A percentile compares a stretch with the other conserved stretches of the same genome.
phyloP scores from a whole-genome alignment of 2,113 vertebrate species.

The Aspidoscelis tigris region DNA sequence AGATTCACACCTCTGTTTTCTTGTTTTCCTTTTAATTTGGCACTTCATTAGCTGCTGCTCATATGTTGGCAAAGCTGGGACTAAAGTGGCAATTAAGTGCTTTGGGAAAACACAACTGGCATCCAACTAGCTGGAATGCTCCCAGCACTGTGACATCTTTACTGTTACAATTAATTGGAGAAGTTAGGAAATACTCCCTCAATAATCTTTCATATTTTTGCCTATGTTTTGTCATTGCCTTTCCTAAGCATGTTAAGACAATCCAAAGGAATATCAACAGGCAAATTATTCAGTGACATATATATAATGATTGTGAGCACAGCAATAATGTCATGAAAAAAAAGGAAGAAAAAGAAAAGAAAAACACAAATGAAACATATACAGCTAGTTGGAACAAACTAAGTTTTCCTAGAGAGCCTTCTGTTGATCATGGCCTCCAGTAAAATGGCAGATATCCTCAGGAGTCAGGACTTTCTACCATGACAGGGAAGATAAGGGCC shows the following conservation, averaged over 20 bases:
- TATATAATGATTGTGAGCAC: conserved; percentile 4
- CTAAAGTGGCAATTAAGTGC: conserved; percentile 7
- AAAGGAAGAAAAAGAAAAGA: neutral
- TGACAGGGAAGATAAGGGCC: no score
- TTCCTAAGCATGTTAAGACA: conserved; percentile 8
- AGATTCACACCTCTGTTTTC: neutral
- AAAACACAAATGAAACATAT: neutral
- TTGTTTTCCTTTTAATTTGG: neutral
- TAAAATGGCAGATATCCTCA: no score
- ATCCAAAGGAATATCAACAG: neutral
- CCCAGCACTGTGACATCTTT: neutral
- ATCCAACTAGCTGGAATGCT: neutral
- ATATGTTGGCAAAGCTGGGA: neutral
- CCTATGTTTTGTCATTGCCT: neutral
- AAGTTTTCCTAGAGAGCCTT: no score
- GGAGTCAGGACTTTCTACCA: no score
- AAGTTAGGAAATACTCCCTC: conserved; percentile 7
- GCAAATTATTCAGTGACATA: neutral
- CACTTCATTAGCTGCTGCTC: neutral
- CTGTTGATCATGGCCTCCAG: no score
- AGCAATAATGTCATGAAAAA: neutral
- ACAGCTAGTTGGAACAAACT: no score
- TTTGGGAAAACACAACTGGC: conserved; percentile 12
- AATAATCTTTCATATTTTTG: neutral
- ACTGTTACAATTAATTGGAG: conserved; percentile 8